phyloP scores from a whole-genome alignment of 2,113 vertebrate genomes.

The Passer domesticus region DNA sequence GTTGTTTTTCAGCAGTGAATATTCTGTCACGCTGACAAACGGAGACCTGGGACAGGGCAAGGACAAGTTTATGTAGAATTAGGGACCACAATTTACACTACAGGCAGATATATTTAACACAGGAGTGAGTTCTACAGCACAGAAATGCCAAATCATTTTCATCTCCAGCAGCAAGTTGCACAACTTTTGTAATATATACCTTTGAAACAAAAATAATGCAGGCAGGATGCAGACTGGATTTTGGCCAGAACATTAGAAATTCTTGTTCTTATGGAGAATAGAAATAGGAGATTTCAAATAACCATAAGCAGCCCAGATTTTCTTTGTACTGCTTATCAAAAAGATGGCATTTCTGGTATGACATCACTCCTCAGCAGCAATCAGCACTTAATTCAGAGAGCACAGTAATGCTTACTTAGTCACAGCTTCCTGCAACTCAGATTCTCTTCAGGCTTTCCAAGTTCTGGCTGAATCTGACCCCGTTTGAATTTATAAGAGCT shows the following conservation, averaged over 20 bases:
- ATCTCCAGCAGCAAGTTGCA: not conserved
- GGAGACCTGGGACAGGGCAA: conserved; percentile 81
- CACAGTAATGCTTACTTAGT: not conserved
- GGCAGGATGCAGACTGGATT: not conserved
- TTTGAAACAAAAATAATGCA: not conserved
- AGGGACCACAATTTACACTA: not conserved
- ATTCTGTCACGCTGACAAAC: conserved; percentile 92
- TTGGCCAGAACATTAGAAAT: not conserved
- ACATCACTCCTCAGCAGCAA: not conserved
- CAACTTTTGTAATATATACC: not conserved
- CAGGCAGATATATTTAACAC: not conserved
- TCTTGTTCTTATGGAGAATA: not conserved
- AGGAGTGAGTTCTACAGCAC: not conserved
- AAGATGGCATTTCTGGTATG: not conserved
- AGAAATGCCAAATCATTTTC: not conserved
- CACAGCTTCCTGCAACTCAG: not conserved
- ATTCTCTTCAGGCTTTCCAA: not conserved
- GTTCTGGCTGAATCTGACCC: conserved; percentile 1
- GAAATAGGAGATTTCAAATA: not conserved
- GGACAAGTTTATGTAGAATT: not conserved
- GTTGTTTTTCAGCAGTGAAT: conserved; percentile 93
- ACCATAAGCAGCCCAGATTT: not conserved
- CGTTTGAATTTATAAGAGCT: not conserved
- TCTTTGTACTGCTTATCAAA: not conserved
- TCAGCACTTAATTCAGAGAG: not conserved